Conservation (phyloP, 1,140 invertebrate species). For the Lepeophtheirus salmonis region DNA sequence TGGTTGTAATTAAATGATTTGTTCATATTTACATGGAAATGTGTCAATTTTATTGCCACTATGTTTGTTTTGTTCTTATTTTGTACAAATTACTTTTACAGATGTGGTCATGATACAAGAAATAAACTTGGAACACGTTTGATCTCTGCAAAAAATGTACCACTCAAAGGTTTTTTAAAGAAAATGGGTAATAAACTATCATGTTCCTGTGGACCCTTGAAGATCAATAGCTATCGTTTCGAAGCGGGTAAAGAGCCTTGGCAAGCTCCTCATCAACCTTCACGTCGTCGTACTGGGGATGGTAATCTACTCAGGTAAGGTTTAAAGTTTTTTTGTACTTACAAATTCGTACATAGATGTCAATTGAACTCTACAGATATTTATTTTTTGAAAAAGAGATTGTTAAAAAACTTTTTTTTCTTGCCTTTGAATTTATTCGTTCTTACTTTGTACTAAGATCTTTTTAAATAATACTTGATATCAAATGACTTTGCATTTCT, state of each 20-base stretch:
- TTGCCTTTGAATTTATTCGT: no score
- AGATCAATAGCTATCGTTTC: slow-evolving; percentile 78
- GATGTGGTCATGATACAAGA: slow-evolving; percentile 7
- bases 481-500: no score
- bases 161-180: slow-evolving; percentile 17
- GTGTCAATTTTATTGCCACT: no score
- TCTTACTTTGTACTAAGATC: no score
- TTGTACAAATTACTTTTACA: neutral
- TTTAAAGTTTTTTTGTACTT: neutral
- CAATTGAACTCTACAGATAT: no score
- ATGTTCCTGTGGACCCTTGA: slow-evolving; percentile 77
- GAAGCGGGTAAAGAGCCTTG: slow-evolving; percentile 61
- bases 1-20: no score
- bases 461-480: no score
- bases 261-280: slow-evolving; percentile 29
- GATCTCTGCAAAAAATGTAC: slow-evolving; percentile 5
- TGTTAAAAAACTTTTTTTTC: no score
- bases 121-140: slow-evolving; percentile 15
- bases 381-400: no score
- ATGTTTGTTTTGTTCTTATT: neutral
- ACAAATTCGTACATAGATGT: no score
- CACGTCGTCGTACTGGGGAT: neutral
- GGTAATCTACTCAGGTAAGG: slow-evolving; percentile 6
- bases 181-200: slow-evolving; percentile 83
- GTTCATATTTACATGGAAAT: no score